Evolutionary conservation across 2,113 vertebrate species (phyloP).

Genomic region (Rhipidura dahli): DNA sequence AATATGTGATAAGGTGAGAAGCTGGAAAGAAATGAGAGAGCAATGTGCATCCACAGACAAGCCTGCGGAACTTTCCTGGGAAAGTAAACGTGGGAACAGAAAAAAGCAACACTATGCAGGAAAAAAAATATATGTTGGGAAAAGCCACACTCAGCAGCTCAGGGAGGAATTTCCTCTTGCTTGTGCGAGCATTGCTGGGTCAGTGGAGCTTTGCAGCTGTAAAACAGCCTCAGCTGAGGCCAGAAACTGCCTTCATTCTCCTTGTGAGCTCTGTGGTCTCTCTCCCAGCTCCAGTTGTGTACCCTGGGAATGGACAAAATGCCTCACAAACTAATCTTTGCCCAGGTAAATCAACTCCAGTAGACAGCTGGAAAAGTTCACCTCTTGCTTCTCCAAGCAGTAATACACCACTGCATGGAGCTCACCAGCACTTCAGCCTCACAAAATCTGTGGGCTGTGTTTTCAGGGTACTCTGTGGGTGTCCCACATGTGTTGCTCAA

Average conservation of each 20-base stretch:
- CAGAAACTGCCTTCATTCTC: not conserved
- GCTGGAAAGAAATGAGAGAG: not conserved
- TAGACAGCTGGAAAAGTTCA: not conserved
- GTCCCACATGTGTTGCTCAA: not conserved
- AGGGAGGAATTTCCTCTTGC: not conserved
- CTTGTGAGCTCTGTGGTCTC: not conserved
- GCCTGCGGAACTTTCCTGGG: not conserved
- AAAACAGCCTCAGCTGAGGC: not conserved
- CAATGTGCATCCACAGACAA: not conserved
- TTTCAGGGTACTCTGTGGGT: not conserved
- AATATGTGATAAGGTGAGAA: not conserved
- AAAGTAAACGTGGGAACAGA: not conserved
- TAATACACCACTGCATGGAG: rapidly evolving
- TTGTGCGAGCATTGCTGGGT: not conserved
- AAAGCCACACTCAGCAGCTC: not conserved
- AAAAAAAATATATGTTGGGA: not conserved
- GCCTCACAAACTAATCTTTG: not conserved
- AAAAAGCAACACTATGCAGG: not conserved
- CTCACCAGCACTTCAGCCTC: not conserved
- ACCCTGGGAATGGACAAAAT: not conserved
- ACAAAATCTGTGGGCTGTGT: not conserved
- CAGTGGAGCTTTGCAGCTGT: not conserved
- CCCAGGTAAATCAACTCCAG: not conserved
- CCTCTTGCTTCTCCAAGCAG: not conserved
- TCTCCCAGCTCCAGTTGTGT: rapidly evolving